Evolutionary conservation across 2,113 vertebrate genomes (phyloP), one percentile per base, ranked within the genome.

Genomic region (Mionectes macconnelli): DNA sequence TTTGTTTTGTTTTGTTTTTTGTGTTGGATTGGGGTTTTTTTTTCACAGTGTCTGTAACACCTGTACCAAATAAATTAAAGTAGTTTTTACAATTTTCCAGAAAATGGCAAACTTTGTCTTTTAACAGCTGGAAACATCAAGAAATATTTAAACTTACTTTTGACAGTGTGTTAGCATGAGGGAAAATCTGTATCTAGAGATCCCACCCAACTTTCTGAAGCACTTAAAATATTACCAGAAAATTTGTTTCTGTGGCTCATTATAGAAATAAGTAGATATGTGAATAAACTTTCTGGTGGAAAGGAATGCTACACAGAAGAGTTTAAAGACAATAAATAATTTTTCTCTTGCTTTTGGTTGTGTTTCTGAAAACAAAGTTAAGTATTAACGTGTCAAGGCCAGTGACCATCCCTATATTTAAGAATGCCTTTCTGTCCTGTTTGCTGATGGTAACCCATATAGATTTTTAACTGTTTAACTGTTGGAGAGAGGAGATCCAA

Each of bases 101-200:
- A 16, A 97, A 97, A 96, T 87, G 79, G 53, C 83, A 97, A 96
- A 96, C 90, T 97, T 96, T 91, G 40, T 89, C 73, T 97, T 96
- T 96, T 96, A 97, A 84, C 76, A 84, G 77, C 89, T 96, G 92
- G 95, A 96, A 97, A 92, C 84, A 89, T 94, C 74, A 88, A 96
- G 83, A 96, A 98, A 94, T 84, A 96, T 96, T 98, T 92, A 95
- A 97, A 98, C 97, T 96, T 86, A 84, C 84, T 96, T 95, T 96
- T 96, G 89, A 83, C 57, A 84, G 55, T 85, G 27, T 79, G 60
- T 97, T 97, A 88, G 49, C 37, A n/a, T 64, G 42, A 97, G 87
- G 85, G 44, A 74, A 96, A 90, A 53, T 62, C 87, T 86, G 93
- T 78, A 89, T n/a, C 31, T 93, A 53, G 90, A 87, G 76, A 94